These are phyloP conservation scores for Pherbina coryleti DNA, from an alignment of 2,888 invertebrate species.

Conservation along the genomic window DNA sequence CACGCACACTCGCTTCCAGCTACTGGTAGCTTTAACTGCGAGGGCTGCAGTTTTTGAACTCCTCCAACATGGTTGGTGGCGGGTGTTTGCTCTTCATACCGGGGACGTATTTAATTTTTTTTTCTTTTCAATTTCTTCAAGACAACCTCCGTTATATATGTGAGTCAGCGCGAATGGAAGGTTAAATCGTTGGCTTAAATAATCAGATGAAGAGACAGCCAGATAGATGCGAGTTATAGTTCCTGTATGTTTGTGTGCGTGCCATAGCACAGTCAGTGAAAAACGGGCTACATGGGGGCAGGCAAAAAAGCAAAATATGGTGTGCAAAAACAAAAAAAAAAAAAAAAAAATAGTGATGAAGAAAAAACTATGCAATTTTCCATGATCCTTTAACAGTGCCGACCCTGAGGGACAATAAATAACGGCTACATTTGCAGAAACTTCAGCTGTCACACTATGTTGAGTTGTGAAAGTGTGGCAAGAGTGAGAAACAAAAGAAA, in stretches of 20 bases:
- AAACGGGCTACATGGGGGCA: too few relatives aligned
- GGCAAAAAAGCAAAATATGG: background rate
- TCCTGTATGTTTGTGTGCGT: too few relatives aligned
- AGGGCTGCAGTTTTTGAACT: background rate
- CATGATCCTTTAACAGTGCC: background rate
- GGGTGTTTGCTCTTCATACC: background rate
- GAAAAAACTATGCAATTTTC: background rate
- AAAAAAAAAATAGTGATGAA: background rate
- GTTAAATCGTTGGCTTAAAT: slow-evolving; percentile 10
- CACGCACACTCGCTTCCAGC: background rate
- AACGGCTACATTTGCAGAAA: background rate
- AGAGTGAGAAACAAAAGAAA: too few relatives aligned
- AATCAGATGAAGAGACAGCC: background rate
- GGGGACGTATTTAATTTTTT: background rate
- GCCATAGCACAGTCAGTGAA: too few relatives aligned
- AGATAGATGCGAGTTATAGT: too few relatives aligned
- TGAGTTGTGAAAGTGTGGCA: too few relatives aligned
- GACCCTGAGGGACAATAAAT: slow-evolving; percentile 3
- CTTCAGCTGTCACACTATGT: slow-evolving; percentile 3
- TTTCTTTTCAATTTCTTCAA: background rate
- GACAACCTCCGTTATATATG: background rate
- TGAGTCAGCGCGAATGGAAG: background rate
- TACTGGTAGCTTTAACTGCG: background rate
- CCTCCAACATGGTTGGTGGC: background rate
- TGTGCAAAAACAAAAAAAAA: too few relatives aligned